Evolutionary conservation across 2,888 invertebrate genomes (phyloP).

Genomic region (Rhogogaster chlorosoma): DNA sequence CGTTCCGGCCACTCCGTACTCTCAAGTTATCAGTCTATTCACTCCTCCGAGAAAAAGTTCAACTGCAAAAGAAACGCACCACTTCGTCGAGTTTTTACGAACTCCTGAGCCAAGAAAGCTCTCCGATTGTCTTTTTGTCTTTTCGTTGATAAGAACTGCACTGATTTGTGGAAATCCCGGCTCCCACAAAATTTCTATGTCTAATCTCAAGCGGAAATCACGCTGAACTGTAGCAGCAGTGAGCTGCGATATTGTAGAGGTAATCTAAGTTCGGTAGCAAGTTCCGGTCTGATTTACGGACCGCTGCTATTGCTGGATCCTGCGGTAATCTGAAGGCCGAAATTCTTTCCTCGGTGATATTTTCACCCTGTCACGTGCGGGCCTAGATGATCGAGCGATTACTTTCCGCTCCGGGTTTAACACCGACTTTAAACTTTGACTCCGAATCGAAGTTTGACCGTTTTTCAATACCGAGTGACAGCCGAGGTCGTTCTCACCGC

Average conservation of each 20-base stretch:
- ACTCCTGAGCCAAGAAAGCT: neutral
- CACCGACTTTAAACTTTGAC: neutral
- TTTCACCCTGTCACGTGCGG: neutral
- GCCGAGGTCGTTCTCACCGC: neutral
- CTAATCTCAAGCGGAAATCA: too few species aligned
- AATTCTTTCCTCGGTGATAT: neutral
- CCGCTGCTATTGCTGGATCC: neutral
- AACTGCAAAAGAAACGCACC: neutral
- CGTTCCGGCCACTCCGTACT: neutral
- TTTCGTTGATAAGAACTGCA: neutral
- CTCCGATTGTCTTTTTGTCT: neutral
- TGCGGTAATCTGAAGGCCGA: neutral
- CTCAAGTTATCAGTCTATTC: neutral
- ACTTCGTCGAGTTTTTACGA: neutral
- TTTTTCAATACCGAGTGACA: constrained; percentile 20
- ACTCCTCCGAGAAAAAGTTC: neutral
- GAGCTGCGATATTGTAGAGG: neutral
- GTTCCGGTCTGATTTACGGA: constrained; percentile 5
- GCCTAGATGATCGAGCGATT: neutral
- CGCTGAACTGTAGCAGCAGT: neutral
- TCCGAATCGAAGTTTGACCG: constrained; percentile 10
- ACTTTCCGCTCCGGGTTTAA: neutral
- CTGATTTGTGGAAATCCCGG: neutral
- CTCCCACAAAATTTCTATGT: too few species aligned
- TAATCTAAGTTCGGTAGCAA: neutral